Evolutionary conservation across 2,797 vertebrate genomes (phyloP).

Genomic region (Eulemur mongoz): DNA sequence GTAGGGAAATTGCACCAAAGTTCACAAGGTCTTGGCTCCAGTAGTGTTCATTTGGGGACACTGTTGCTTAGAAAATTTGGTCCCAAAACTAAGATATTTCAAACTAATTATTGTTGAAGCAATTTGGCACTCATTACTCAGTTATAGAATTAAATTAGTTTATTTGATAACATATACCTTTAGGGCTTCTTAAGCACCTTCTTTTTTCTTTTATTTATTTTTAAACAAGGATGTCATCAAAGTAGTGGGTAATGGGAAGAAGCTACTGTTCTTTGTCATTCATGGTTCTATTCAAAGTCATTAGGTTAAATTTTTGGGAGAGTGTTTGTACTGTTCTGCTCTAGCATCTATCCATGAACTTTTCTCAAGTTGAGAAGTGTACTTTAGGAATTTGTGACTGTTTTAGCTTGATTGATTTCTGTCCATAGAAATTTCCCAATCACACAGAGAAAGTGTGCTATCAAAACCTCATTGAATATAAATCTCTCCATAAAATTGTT

Average conservation of each 20-base stretch:
- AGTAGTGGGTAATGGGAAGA: not conserved
- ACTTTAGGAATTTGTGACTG: not conserved
- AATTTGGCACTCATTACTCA: not conserved
- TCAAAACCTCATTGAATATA: slow-evolving; percentile 31
- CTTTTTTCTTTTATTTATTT: not conserved
- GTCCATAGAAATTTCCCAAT: slow-evolving; percentile 30
- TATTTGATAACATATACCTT: not conserved
- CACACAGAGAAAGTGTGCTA: not conserved
- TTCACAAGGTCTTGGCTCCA: not conserved
- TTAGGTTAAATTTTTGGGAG: not conserved
- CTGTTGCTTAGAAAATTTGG: slow-evolving; percentile 45
- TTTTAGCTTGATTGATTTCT: slow-evolving; percentile 53
- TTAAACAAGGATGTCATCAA: not conserved
- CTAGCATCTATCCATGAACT: not conserved
- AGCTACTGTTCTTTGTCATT: not conserved
- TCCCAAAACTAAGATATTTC: not conserved
- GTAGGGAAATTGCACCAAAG: not conserved
- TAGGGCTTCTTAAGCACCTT: not conserved
- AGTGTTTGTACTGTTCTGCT: not conserved
- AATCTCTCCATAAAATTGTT: slow-evolving; percentile 47
- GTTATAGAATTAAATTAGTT: slow-evolving; percentile 6
- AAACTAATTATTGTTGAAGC: not conserved
- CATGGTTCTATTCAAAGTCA: not conserved
- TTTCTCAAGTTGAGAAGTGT: slow-evolving; percentile 28
- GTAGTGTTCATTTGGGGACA: not conserved